Evolutionary conservation across 2,797 vertebrate genomes (phyloP).

Genomic region (Champsocephalus esox): DNA sequence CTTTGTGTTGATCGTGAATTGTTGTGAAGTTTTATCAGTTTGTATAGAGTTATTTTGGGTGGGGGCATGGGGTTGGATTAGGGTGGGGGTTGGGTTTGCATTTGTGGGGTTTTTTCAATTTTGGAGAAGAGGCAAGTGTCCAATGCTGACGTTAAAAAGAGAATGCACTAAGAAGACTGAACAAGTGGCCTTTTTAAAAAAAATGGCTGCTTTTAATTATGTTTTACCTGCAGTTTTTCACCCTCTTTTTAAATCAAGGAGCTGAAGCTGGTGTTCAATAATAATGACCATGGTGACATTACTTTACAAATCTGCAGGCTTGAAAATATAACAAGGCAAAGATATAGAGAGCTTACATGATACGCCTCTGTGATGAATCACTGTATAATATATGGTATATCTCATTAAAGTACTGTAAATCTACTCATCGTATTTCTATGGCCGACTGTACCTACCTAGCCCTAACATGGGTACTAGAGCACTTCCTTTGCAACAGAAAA

Average conservation of each 20-base stretch:
- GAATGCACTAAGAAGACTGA: conserved; percentile 58
- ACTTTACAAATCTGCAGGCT: conserved; percentile 46
- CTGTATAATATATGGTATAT: conserved; percentile 76
- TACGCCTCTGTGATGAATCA: conserved; percentile 43
- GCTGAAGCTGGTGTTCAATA: conserved; percentile 19
- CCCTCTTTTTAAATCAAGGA: conserved; percentile 26
- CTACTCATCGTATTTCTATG: conserved; percentile 77
- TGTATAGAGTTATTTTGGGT: conserved; percentile 59
- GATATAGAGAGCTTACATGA: conserved; percentile 35
- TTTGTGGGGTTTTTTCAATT: conserved; percentile 28
- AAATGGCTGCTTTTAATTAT: conserved; percentile 34
- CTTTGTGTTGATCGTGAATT: conserved; percentile 74
- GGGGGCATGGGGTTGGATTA: conserved; percentile 16
- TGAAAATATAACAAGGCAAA: conserved; percentile 39
- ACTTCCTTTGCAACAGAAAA: conserved; percentile 69
- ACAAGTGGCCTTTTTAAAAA: conserved; percentile 20
- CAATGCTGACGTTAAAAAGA: conserved; percentile 46
- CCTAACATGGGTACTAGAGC: conserved; percentile 56
- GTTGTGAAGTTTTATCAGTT: conserved; percentile 72
- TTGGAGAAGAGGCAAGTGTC: conserved; percentile 53
- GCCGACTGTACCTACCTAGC: conserved; percentile 63
- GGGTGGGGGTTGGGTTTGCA: not conserved
- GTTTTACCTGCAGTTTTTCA: conserved; percentile 35
- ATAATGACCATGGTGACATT: conserved; percentile 28
- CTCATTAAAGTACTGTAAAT: conserved; percentile 77